Conservation (phyloP, 53 echinoderm and acorn worm genomes). For the Antedon mediterranea region DNA sequence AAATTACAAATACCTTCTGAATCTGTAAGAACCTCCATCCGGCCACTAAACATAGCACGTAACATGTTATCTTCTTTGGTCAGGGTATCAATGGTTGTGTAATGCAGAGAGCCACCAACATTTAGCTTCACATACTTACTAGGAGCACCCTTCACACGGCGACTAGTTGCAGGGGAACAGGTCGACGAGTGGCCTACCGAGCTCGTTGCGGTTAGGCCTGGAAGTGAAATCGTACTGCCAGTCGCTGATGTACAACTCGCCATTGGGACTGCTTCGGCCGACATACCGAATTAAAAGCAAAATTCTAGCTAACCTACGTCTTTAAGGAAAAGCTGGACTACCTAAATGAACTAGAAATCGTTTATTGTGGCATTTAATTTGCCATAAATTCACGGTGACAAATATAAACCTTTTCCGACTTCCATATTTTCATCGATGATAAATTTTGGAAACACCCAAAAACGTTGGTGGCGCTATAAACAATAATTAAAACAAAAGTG, state of each 20-base stretch:
- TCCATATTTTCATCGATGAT: neutral
- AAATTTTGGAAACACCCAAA: too few species aligned
- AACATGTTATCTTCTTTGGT: conserved; percentile 96
- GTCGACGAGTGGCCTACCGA: neutral
- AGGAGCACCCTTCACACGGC: conserved; percentile 43
- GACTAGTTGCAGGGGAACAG: neutral
- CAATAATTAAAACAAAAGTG: too few species aligned
- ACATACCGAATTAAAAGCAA: neutral
- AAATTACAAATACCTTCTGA: conserved; percentile 53
- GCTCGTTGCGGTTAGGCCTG: neutral
- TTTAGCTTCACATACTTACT: conserved; percentile 98
- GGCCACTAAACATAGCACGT: conserved; percentile 92
- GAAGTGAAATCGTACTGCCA: neutral
- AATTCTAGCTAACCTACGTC: neutral
- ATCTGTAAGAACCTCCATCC: conserved; percentile 97
- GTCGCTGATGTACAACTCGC: neutral
- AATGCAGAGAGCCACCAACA: conserved; percentile 87
- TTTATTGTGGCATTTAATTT: neutral
- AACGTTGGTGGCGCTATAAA: too few species aligned
- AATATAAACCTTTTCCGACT: neutral
- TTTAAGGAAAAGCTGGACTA: neutral
- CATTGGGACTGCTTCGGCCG: neutral
- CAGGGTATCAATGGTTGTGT: conserved; percentile 90
- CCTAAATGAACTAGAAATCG: neutral
- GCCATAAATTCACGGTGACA: neutral